Conservation (phyloP, 1,140 invertebrate genomes). For the Chironomus tepperi region DNA sequence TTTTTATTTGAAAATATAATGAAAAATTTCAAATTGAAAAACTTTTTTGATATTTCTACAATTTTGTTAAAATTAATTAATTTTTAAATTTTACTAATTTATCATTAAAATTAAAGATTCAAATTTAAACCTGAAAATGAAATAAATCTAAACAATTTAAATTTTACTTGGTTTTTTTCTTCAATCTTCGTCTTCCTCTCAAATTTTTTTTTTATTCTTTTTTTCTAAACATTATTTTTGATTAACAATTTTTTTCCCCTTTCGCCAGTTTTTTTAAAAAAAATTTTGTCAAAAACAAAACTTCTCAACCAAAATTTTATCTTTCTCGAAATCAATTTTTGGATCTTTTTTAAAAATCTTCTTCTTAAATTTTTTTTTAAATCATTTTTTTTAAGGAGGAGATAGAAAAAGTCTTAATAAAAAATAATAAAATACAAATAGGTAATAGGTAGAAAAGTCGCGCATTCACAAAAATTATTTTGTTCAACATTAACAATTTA, state of each 20-base stretch:
- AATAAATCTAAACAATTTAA: too few relatives aligned
- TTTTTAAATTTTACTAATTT: too few relatives aligned
- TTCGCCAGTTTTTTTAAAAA: neutral
- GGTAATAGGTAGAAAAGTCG: neutral
- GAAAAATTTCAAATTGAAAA: too few relatives aligned
- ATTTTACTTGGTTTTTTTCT: neutral
- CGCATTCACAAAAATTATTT: neutral
- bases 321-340: too few relatives aligned
- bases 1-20: too few relatives aligned
- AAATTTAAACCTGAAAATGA: too few relatives aligned
- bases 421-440: neutral
- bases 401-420: neutral
- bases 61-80: too few relatives aligned
- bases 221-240: neutral
- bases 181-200: neutral
- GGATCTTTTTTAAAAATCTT: too few relatives aligned
- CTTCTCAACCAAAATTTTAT: neutral
- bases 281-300: neutral
- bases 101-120: too few relatives aligned
- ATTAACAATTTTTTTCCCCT: neutral
- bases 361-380: neutral
- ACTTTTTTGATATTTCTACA: too few relatives aligned
- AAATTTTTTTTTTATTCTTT: neutral
- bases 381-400: neutral
- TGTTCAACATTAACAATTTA: too few relatives aligned